A percentile compares a stretch with the other conserved stretches of the same genome.
These are phyloP conservation scores for Drosophila ambigua DNA, from an alignment of 1,140 invertebrate genomes.

Conservation along the genomic window DNA sequence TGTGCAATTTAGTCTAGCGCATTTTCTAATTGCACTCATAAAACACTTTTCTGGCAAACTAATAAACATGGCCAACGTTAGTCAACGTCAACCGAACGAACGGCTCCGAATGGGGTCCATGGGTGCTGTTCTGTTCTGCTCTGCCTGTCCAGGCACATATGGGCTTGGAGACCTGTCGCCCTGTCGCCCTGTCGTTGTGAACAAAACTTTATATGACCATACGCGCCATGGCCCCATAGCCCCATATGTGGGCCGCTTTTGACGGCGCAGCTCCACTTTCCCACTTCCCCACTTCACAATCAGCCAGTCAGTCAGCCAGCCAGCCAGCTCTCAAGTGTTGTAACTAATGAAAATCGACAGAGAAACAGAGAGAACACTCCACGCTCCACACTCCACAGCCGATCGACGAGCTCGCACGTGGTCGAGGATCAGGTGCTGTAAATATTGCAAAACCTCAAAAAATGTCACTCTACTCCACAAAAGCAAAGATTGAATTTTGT, in stretches of 20 bases:
- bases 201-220: slow-evolving; percentile 50
- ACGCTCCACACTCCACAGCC: slow-evolving; percentile 9
- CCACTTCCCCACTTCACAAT: slow-evolving; percentile 62
- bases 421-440: slow-evolving; percentile 52
- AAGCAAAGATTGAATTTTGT: slow-evolving; percentile 7
- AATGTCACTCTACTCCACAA: slow-evolving; percentile 17
- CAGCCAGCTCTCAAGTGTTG: slow-evolving; percentile 59
- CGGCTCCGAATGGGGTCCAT: slow-evolving; percentile 5
- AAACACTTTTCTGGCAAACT: slow-evolving; percentile 80
- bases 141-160: not conserved
- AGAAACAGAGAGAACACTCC: too few species aligned
- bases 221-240: not conserved
- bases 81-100: slow-evolving; percentile 53
- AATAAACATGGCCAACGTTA: slow-evolving; percentile 63
- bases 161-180: slow-evolving; percentile 33
- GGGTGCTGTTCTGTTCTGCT: not conserved
- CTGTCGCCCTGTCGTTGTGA: not conserved
- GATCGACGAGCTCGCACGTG: slow-evolving; percentile 53
- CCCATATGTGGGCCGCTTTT: slow-evolving; percentile 45
- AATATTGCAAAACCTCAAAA: slow-evolving; percentile 27
- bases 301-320: not conserved
- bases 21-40: slow-evolving; percentile 79
- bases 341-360: slow-evolving; percentile 56
- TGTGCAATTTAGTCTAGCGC: slow-evolving; percentile 75
- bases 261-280: slow-evolving; percentile 40